Percentiles rank a stretch among this genome's conserved stretches.
These are phyloP conservation scores for Glossophaga mutica DNA, from an alignment of 2,797 vertebrate species.

Conservation along the genomic window DNA sequence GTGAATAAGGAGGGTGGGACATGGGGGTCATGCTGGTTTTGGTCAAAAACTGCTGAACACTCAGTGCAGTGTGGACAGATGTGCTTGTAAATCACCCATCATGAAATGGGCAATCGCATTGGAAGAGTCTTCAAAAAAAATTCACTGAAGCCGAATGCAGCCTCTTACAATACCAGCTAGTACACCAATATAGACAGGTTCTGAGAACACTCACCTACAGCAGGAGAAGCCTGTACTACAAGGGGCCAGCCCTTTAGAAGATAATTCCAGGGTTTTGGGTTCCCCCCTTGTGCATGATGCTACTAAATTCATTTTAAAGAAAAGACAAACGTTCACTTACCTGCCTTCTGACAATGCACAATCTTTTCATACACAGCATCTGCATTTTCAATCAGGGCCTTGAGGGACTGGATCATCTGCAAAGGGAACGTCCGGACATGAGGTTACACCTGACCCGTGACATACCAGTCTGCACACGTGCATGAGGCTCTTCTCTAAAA, in stretches of 20 bases:
- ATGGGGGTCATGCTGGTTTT: not conserved
- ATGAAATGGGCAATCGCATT: not conserved
- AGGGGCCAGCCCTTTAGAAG: no score
- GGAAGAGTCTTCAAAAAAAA: not conserved
- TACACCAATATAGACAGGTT: not conserved
- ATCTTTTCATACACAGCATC: slow-evolving; percentile 93
- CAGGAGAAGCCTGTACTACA: not conserved
- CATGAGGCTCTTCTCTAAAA: not conserved
- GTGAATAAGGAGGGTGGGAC: not conserved
- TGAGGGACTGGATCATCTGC: slow-evolving; percentile 97
- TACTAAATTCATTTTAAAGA: not conserved
- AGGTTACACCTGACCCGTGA: not conserved
- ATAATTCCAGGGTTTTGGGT: not conserved
- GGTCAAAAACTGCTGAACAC: not conserved
- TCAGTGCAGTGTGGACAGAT: not conserved
- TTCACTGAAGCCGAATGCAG: not conserved
- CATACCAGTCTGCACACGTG: rapidly evolving
- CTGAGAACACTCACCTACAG: not conserved
- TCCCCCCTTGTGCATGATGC: not conserved
- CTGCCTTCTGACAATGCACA: slow-evolving; percentile 94
- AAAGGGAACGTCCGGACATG: slow-evolving; percentile 60
- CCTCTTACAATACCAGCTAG: not conserved
- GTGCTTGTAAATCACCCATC: no score
- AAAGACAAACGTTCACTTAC: slow-evolving; percentile 81
- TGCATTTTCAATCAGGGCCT: slow-evolving; percentile 89